phyloP scores from a whole-genome alignment of 2,113 vertebrate genomes.

The Antechinus flavipes region DNA sequence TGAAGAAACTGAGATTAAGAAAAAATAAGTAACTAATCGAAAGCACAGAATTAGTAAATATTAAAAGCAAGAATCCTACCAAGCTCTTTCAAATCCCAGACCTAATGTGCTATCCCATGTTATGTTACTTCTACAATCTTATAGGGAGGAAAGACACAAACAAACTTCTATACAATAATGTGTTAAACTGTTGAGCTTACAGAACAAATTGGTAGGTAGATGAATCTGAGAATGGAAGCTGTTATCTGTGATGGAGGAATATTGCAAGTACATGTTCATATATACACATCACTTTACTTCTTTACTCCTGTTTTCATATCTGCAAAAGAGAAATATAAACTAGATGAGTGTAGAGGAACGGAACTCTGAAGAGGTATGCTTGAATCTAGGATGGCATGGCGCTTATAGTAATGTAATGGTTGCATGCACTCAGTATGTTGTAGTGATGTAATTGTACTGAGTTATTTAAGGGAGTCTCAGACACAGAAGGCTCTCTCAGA shows the following conservation, averaged over 20 bases:
- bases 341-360: not conserved
- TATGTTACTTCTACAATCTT: not conserved
- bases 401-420: too few relatives aligned
- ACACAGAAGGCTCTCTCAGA: too few relatives aligned
- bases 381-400: too few relatives aligned
- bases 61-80: not conserved
- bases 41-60: not conserved
- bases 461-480: too few relatives aligned
- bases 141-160: not conserved
- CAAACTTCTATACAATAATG: not conserved
- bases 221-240: not conserved
- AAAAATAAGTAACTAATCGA: not conserved
- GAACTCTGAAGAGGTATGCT: too few relatives aligned
- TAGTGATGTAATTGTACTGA: too few relatives aligned
- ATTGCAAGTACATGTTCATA: too few relatives aligned
- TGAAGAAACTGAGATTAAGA: not conserved
- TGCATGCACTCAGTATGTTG: too few relatives aligned
- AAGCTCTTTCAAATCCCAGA: not conserved
- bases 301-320: not conserved
- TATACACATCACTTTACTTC: not conserved
- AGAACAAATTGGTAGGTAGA: not conserved
- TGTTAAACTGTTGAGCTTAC: not conserved
- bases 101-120: not conserved
- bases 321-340: not conserved
- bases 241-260: not conserved